Base-by-base conservation (phyloP, 2,797 vertebrate species). In the Melanotaenia trifasciata region DNA sequence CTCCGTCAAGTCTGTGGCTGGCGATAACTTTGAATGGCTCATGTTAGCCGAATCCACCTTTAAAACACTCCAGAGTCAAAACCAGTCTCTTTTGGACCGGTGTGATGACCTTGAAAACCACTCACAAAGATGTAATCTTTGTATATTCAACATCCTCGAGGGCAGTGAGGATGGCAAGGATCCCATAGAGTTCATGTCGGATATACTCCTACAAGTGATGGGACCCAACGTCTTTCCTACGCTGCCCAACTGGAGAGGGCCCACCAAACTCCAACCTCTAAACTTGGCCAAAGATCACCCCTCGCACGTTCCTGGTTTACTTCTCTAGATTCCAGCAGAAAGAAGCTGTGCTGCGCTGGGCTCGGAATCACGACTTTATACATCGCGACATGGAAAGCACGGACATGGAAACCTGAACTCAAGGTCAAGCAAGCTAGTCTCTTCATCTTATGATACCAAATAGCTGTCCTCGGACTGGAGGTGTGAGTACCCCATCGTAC, bases 251-350 rank as follows among this genome's bases (percentile, higher is more conserved):
- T 66, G 26, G 71, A 73, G 33, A 43, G 71, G 53, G 63, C 33
- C 3, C 33, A 60, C 28, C 12, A 10, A 0, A 32, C 13, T 3
- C 28, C 40, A 9, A 58, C 20, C 30, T 35, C 18, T 4, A 38
- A 24, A 36, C 4, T 30, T 24, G 32, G 53, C 0, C 36, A 20
- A 24, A 16, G 32, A 35, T 26, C 28, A 28, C 28, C 53, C 51
- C 40, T 18, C 5, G 36, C 22, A 32, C 7, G 3, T 69, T 69
- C 38, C 53, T 72, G 56, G 70, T 74, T 12, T 79, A 36, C 26
- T 57, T 43, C 12, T 54, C 64, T 16, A 56, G 50, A 38, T 66
- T 66, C 14, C 51, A 56, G 20, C 60, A 76, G 38, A 59, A 63
- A 2, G 67, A 80, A 1, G 76, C 57, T 38, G 56, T 7, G 2